Evolutionary conservation across 2,888 invertebrate genomes (phyloP).

Genomic region (Seira ritae): DNA sequence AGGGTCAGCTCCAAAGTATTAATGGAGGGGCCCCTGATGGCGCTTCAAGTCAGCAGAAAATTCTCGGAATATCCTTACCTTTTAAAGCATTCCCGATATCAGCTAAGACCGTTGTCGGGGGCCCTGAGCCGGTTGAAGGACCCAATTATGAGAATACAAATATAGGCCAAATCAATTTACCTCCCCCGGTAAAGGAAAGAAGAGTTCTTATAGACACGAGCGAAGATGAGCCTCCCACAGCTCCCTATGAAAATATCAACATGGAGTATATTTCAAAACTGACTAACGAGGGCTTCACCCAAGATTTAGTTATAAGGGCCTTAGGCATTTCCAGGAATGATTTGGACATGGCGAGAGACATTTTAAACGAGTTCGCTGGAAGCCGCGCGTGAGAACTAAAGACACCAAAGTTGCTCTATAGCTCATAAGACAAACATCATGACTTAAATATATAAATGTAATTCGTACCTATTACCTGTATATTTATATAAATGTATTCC

Average conservation of each 20-base stretch:
- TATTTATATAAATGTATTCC: too few species aligned
- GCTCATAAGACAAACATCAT: too few species aligned
- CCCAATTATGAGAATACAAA: conserved; percentile 79
- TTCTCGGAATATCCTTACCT: conserved; percentile 54
- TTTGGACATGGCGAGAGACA: conserved; percentile 96
- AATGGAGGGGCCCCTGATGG: not conserved
- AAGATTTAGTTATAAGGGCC: conserved; percentile 93
- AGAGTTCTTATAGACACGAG: conserved; percentile 41
- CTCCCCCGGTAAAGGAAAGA: conserved; percentile 25
- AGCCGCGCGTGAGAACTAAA: conserved; percentile 51
- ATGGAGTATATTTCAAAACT: conserved; percentile 92
- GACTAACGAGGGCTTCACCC: conserved; percentile 92
- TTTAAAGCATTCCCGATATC: conserved; percentile 56
- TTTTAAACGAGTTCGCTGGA: conserved; percentile 89
- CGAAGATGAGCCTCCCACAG: conserved; percentile 74
- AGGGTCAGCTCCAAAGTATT: conserved; percentile 12
- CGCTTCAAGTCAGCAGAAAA: conserved; percentile 20
- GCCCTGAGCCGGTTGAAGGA: conserved; percentile 74
- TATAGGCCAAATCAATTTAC: conserved; percentile 74
- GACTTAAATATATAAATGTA: too few species aligned
- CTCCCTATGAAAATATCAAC: conserved; percentile 90
- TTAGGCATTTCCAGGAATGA: conserved; percentile 95
- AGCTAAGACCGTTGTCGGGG: conserved; percentile 28
- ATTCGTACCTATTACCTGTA: too few species aligned
- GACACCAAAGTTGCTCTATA: too few species aligned